Conservation (phyloP, 2,113 vertebrate species). For the Xenopus laevis region DNA sequence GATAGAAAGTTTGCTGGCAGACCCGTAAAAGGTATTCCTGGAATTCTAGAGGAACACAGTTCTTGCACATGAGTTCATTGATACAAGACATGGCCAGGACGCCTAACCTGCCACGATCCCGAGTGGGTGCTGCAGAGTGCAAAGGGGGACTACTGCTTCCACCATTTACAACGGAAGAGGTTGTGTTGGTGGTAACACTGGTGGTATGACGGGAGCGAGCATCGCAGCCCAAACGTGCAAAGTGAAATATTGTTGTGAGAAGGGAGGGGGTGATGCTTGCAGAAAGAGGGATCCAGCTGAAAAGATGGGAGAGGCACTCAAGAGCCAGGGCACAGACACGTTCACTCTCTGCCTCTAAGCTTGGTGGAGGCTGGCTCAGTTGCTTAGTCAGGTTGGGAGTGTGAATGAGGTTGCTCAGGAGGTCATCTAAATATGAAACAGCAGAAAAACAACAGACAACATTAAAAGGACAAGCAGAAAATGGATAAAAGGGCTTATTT, state of each 20-base stretch:
- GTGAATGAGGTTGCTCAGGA: conserved; percentile 84
- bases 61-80: conserved; percentile 98
- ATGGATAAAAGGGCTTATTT: no score
- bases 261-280: conserved; percentile 93
- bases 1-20: conserved; percentile 98
- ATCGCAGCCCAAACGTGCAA: conserved; percentile 94
- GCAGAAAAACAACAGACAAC: background rate
- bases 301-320: conserved; percentile 96
- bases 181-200: conserved; percentile 50
- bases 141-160: conserved; percentile 63
- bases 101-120: conserved; percentile 82
- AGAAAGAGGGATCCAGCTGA: conserved; percentile 98
- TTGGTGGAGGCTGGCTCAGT: conserved; percentile 84
- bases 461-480: no score
- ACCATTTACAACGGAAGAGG: conserved; percentile 61
- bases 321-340: conserved; percentile 86
- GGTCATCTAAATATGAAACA: conserved; percentile 55
- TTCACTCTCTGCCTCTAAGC: conserved; percentile 87
- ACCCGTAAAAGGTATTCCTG: conserved; percentile 95
- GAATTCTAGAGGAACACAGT: conserved; percentile 97
- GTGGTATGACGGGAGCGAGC: conserved; percentile 70
- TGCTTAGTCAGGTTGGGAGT: conserved; percentile 83
- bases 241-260: conserved; percentile 95
- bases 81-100: conserved; percentile 95
- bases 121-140: conserved; percentile 41